phyloP scores from a whole-genome alignment of 2,113 vertebrate genomes.

The Bagarius yarrelli region DNA sequence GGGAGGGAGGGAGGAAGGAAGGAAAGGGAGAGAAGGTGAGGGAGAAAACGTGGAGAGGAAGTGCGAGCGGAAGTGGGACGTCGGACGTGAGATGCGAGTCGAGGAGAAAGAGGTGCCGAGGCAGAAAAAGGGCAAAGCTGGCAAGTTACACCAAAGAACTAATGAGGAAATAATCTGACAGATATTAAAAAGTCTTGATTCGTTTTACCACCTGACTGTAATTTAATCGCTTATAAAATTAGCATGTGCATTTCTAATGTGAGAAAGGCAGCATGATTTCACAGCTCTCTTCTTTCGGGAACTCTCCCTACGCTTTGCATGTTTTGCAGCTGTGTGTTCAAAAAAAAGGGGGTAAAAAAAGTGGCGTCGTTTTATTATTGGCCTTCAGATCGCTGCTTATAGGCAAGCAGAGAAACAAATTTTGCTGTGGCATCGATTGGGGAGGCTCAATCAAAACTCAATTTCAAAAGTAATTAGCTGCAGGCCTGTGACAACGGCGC shows the following conservation, averaged over 20 bases:
- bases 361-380: slow-evolving; percentile 73
- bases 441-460: slow-evolving; percentile 99
- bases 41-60: slow-evolving; percentile 46
- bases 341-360: background rate
- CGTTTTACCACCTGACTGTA: slow-evolving; percentile 5
- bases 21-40: slow-evolving; percentile 5
- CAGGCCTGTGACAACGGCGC: slow-evolving; percentile 87
- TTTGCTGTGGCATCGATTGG: slow-evolving; percentile 97
- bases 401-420: slow-evolving; percentile 94
- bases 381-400: slow-evolving; percentile 90
- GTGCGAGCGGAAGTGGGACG: slow-evolving; percentile 32
- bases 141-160: slow-evolving; percentile 2
- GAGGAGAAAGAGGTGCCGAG: background rate
- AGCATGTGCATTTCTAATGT: slow-evolving; percentile 17
- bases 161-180: background rate
- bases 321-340: slow-evolving; percentile 4
- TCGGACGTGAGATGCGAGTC: background rate
- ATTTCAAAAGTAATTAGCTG: slow-evolving; percentile 99
- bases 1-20: slow-evolving; percentile 55
- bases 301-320: background rate
- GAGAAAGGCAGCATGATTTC: slow-evolving; percentile 21
- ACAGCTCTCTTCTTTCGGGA: slow-evolving; percentile 7
- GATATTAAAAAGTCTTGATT: background rate
- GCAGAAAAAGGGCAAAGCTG: background rate
- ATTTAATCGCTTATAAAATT: slow-evolving; percentile 21